These are phyloP conservation scores for Leucozona laternaria DNA, from an alignment of 2,888 invertebrate genomes.

Conservation along the genomic window DNA sequence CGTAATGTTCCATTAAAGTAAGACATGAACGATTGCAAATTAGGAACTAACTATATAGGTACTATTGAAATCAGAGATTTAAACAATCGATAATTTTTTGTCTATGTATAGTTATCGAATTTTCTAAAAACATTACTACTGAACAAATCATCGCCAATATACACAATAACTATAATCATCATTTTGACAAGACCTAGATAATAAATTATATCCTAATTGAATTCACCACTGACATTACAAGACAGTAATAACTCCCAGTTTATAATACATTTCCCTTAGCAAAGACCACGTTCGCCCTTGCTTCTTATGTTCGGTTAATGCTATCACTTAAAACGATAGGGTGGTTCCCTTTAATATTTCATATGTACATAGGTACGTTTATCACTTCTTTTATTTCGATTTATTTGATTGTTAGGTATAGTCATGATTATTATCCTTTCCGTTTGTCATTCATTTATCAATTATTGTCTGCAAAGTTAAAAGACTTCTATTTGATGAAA, in stretches of 20 bases:
- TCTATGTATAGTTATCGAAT: too few relatives aligned
- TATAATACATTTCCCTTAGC: constrained; percentile 18
- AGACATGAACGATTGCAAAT: too few relatives aligned
- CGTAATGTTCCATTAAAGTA: too few relatives aligned
- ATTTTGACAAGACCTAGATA: background rate
- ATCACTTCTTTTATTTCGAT: constrained; percentile 50
- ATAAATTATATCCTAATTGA: constrained; percentile 69
- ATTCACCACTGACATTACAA: constrained; percentile 58
- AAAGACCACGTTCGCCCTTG: constrained; percentile 2
- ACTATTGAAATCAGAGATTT: too few relatives aligned
- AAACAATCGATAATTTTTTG: too few relatives aligned
- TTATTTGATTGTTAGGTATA: constrained; percentile 4
- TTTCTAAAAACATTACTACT: too few relatives aligned
- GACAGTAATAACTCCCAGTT: constrained; percentile 35
- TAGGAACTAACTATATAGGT: too few relatives aligned
- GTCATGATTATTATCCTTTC: constrained; percentile 33
- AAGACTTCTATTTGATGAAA: constrained; percentile 14
- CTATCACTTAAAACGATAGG: constrained; percentile 34
- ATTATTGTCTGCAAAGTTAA: constrained; percentile 38
- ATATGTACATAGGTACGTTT: constrained; percentile 36
- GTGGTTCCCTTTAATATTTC: constrained; percentile 51
- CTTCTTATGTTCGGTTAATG: background rate
- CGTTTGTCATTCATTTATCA: constrained; percentile 62
- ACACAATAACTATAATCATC: background rate
- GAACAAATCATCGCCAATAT: too few relatives aligned